Evolutionary conservation across 1,140 invertebrate species (phyloP).

Genomic region (Tenebrio molitor): DNA sequence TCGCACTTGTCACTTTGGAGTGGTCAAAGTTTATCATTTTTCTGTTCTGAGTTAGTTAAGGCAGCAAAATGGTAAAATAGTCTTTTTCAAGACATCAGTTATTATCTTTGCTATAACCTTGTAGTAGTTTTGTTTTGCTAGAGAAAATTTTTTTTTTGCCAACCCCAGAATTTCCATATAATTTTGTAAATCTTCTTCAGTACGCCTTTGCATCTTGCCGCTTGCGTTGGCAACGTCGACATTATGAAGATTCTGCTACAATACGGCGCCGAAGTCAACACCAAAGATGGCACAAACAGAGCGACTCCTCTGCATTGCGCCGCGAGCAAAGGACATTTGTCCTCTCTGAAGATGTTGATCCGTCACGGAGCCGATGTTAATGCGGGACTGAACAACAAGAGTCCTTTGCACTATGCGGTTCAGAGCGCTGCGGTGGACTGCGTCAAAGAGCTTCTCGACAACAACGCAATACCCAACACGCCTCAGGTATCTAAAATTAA

Average conservation of each 20-base stretch:
- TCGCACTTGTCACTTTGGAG: too few relatives aligned
- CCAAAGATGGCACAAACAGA: constrained; percentile 76
- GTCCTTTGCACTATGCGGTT: constrained; percentile 82
- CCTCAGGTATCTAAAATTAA: constrained; percentile 72
- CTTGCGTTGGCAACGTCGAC: constrained; percentile 75
- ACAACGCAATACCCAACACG: constrained; percentile 81
- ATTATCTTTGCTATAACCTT: too few relatives aligned
- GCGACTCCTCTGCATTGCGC: constrained; percentile 84
- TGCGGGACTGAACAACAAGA: constrained; percentile 74
- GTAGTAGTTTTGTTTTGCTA: too few relatives aligned
- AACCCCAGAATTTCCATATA: constrained; percentile 20
- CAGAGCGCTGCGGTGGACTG: constrained; percentile 78
- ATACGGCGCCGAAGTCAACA: constrained; percentile 74
- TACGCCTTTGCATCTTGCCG: constrained; percentile 84
- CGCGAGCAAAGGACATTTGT: constrained; percentile 74
- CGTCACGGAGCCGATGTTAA: constrained; percentile 79
- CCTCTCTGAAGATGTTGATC: constrained; percentile 73
- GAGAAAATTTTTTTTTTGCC: too few relatives aligned
- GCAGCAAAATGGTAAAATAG: too few relatives aligned
- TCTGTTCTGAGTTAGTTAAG: too few relatives aligned
- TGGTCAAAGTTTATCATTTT: too few relatives aligned
- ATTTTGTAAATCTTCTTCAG: constrained; percentile 66
- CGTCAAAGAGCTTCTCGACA: constrained; percentile 75
- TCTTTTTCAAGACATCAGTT: too few relatives aligned
- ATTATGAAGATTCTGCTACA: constrained; percentile 77